Evolutionary conservation across 1,140 invertebrate genomes (phyloP).

Genomic region (Drosophila guanche): DNA sequence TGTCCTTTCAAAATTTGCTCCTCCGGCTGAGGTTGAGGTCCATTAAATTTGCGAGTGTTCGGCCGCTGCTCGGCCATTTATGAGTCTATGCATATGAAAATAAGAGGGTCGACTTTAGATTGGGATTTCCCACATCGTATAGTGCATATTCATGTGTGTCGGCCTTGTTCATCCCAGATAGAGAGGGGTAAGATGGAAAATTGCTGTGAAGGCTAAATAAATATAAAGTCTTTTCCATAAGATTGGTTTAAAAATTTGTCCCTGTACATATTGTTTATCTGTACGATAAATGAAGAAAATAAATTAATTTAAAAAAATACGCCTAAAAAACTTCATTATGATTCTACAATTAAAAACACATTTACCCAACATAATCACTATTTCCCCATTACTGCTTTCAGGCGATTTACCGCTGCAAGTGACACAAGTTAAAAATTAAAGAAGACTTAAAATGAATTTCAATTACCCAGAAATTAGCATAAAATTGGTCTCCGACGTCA

Average conservation of each 20-base stretch:
- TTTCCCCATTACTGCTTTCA: conserved; percentile 21
- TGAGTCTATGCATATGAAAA: conserved; percentile 70
- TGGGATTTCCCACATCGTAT: conserved; percentile 29
- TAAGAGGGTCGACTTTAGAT: conserved; percentile 38
- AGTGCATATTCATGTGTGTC: conserved; percentile 17
- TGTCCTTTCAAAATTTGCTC: conserved; percentile 33
- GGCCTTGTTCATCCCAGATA: neutral
- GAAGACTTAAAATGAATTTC: conserved; percentile 27
- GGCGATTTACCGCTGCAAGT: conserved; percentile 30
- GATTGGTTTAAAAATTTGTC: too few relatives aligned
- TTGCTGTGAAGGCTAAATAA: neutral
- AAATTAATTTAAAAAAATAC: conserved; percentile 17
- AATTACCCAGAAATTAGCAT: conserved; percentile 60
- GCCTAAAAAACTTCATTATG: conserved; percentile 30
- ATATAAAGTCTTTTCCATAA: neutral
- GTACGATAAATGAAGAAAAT: conserved; percentile 6
- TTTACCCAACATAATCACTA: conserved; percentile 28
- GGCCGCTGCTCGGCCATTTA: conserved; percentile 51
- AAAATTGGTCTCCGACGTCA: conserved; percentile 36
- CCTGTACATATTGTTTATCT: neutral
- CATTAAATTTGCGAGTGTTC: conserved; percentile 58
- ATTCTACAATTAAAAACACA: conserved; percentile 30
- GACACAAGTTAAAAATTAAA: conserved; percentile 41
- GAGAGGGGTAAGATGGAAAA: neutral
- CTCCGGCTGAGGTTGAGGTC: conserved; percentile 58